Base-by-base conservation (phyloP, 2,113 vertebrate species). In the Jacana jacana region DNA sequence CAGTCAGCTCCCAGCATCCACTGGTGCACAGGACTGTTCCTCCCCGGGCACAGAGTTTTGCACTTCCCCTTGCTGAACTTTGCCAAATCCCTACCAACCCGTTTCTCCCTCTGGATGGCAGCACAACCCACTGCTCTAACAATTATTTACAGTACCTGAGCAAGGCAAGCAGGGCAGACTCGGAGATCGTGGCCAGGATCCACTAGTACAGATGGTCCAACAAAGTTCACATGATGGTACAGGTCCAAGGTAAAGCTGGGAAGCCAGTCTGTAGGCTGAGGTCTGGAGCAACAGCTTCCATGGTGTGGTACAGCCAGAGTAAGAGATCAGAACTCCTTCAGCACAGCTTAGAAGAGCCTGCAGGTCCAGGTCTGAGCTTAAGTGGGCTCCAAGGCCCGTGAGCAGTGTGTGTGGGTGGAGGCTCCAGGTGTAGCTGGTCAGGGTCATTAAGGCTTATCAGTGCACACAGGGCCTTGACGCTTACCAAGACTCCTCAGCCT, bases 281-380 rank as follows among this genome's bases (percentile, higher is more conserved):
- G 2, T 23, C 68, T 40, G 7, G 17, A n/a, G 35, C 42, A 64
- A 11, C 17, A 66, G 24, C 1, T 2, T 13, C 33, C 2, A 4
- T 4, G 40, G 16, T 12, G 49, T 52, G 10, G 19, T 37, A 64
- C 13, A 79, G 10, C 10, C 19, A 55, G 4, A 28, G 16, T 2
- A 35, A 37, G 6, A 64, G 39, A 46, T 9, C 16, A 72, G 4
- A 57, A 39, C 9, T 57, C 16, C 27, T 73, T 37, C 25, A 68
- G 1, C 1, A 9, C 10, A 46, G 9, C 10, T 54, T 31, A 58
- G 2, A 63, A 44, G 0, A 0, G 0, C 0, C 0, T 2, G 1
- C 0, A 6, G 1, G 1, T 4, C 15, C 11, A 20, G 10, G 5
- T n/a, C 48, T 82, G 30, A 85, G 57, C 66, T 89, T 94, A 82